These are phyloP conservation scores for Cyphomyrus discorhynchus DNA, from an alignment of 2,113 vertebrate genomes.

Conservation along the genomic window DNA sequence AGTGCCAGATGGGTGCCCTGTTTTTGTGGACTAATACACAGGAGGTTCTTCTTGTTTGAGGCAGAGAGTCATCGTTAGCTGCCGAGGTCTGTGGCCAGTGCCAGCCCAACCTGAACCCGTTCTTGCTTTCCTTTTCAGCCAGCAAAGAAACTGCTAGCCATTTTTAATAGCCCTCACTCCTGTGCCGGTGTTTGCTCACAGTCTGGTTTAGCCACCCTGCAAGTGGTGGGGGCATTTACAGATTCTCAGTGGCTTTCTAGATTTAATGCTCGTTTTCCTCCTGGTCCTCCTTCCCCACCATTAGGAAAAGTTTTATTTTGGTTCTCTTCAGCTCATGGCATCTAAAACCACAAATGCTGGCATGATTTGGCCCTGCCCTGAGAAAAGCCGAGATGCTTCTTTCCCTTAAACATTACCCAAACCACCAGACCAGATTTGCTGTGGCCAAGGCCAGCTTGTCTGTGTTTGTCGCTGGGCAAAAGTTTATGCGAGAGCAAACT, in stretches of 20 bases:
- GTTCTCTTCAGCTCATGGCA: not conserved
- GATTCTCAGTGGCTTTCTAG: not conserved
- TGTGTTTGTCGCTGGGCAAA: conserved; percentile 12
- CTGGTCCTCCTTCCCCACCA: not conserved
- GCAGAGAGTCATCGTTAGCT: not conserved
- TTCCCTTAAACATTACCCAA: conserved; percentile 10
- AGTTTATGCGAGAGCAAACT: not conserved
- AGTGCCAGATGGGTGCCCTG: not conserved
- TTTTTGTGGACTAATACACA: not conserved
- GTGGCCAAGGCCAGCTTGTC: not conserved
- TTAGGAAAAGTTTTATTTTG: conserved; percentile 20
- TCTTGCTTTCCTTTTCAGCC: not conserved
- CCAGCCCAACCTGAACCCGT: not conserved
- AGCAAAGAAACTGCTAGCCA: not conserved
- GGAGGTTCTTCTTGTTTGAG: not conserved
- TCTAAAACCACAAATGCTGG: conserved; percentile 11
- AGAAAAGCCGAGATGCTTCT: conserved; percentile 1
- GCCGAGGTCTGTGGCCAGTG: not conserved
- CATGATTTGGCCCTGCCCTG: not conserved
- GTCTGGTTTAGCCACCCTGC: not conserved
- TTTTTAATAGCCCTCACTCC: not conserved
- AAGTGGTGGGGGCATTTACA: not conserved
- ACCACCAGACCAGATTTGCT: not conserved
- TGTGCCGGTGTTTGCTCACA: not conserved
- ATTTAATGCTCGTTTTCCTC: conserved; percentile 21